Evolutionary conservation across 2,888 invertebrate species (phyloP).

Genomic region (Zaprionus obscuricornis): DNA sequence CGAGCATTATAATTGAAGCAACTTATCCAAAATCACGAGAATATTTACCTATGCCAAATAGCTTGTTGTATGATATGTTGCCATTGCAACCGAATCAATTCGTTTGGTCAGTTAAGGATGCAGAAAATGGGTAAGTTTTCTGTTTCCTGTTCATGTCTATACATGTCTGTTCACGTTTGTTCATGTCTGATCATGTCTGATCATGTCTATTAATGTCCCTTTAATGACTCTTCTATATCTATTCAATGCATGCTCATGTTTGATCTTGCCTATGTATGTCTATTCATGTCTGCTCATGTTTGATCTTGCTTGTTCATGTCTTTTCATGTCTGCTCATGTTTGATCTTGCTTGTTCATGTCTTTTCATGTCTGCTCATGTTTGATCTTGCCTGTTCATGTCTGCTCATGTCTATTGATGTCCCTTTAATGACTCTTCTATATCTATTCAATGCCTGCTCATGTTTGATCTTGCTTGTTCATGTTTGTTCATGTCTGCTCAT

Average conservation of each 20-base stretch:
- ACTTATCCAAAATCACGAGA: slow-evolving; percentile 55
- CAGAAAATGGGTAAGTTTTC: slow-evolving; percentile 21
- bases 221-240: background rate
- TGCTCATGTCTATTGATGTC: background rate
- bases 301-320: too few species aligned
- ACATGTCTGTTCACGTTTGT: background rate
- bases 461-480: background rate
- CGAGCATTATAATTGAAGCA: slow-evolving; percentile 57
- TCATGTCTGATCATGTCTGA: background rate
- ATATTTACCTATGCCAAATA: slow-evolving; percentile 71
- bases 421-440: background rate
- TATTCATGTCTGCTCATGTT: too few species aligned
- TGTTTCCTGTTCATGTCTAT: background rate
- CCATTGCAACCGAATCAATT: slow-evolving; percentile 72
- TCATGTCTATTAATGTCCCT: background rate
- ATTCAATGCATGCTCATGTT: too few species aligned
- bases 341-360: too few species aligned
- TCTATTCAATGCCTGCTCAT: background rate
- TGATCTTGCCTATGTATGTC: background rate
- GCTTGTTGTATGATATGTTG: slow-evolving; percentile 59
- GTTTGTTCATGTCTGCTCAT: too few species aligned
- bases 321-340: too few species aligned
- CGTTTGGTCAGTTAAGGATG: slow-evolving; percentile 50
- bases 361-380: too few species aligned
- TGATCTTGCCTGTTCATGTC: too few species aligned